Evolutionary conservation across 2,113 vertebrate genomes (phyloP).

Genomic region (Ptychochromis oligacanthus): DNA sequence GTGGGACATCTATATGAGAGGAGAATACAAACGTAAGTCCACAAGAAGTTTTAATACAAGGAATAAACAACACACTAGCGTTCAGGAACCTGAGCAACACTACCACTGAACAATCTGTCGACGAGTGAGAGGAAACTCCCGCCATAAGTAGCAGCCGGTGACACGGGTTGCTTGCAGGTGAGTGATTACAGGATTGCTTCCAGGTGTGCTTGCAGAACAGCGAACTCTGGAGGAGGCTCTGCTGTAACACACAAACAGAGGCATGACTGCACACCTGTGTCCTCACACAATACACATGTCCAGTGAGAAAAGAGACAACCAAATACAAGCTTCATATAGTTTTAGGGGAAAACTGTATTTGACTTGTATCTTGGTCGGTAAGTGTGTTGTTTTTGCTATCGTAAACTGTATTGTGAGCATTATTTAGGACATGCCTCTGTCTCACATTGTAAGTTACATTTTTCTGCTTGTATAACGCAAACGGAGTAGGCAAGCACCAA

Average conservation of each 20-base stretch:
- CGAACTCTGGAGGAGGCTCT: background rate
- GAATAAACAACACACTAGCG: background rate
- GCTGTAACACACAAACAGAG: background rate
- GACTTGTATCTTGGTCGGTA: too few relatives aligned
- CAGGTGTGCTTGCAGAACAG: background rate
- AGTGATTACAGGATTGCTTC: background rate
- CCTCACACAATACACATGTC: background rate
- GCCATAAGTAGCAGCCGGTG: background rate
- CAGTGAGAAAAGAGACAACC: too few relatives aligned
- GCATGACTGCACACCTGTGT: rapidly evolving
- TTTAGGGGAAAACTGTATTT: too few relatives aligned
- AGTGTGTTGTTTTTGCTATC: too few relatives aligned
- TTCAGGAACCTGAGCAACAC: background rate
- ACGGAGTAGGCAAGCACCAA: too few relatives aligned
- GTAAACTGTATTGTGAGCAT: too few relatives aligned
- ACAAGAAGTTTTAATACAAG: background rate
- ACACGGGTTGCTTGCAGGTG: background rate
- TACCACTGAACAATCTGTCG: background rate
- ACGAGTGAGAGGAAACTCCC: too few relatives aligned
- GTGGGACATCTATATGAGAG: too few relatives aligned
- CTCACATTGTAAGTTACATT: too few relatives aligned
- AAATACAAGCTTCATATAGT: too few relatives aligned
- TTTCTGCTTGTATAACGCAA: too few relatives aligned
- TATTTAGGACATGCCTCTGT: too few relatives aligned
- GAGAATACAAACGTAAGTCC: background rate